Percentiles rank a stretch among this genome's conserved stretches.
Evolutionary conservation across 2,113 vertebrate genomes (phyloP).

Genomic region (Mesitornis unicolor): DNA sequence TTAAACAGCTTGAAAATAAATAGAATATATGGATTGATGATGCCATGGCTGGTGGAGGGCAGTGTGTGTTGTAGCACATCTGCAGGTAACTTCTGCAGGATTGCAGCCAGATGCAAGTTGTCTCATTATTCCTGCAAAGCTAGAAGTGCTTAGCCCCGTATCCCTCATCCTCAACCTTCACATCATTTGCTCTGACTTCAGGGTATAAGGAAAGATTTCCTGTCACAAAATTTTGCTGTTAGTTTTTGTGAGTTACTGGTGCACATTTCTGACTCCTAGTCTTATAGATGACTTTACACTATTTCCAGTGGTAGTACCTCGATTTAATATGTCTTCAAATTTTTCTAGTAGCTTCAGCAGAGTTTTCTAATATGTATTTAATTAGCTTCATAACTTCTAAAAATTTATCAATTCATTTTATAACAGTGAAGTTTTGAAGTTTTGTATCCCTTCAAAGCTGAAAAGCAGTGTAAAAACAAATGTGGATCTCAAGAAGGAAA

Average conservation of each 20-base stretch:
- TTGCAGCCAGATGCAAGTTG: neutral
- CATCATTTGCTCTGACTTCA: accelerated
- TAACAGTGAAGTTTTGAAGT: neutral
- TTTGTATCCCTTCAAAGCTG: neutral
- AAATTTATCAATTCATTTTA: neutral
- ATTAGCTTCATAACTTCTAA: neutral
- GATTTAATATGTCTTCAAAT: neutral
- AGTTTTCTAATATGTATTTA: neutral
- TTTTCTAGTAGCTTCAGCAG: neutral
- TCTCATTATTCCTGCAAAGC: accelerated
- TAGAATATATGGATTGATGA: accelerated
- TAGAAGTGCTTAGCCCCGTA: accelerated
- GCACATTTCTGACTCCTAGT: neutral
- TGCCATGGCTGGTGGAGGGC: neutral
- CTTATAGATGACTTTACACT: neutral
- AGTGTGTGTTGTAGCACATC: neutral
- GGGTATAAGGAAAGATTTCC: neutral
- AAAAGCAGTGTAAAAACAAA: neutral
- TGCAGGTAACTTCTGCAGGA: neutral
- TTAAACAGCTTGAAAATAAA: neutral
- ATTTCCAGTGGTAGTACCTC: neutral
- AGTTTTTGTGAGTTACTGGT: neutral
- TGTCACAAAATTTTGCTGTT: neutral
- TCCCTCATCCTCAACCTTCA: neutral
- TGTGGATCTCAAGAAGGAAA: neutral